phyloP scores from a whole-genome alignment of 2,113 vertebrate species.

The Diadophis punctatus region DNA sequence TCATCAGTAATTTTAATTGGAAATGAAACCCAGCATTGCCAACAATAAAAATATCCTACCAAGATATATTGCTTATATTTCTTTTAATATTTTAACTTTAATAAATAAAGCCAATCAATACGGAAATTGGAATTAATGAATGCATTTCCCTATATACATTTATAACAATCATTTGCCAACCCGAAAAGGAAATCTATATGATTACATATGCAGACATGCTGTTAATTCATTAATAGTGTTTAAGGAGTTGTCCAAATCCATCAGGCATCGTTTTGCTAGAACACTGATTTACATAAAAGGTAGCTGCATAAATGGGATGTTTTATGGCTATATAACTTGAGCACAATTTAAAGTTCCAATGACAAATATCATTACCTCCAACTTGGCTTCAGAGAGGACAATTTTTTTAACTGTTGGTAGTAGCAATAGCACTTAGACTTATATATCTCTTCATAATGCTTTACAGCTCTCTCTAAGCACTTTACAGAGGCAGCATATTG shows the following conservation, averaged over 20 bases:
- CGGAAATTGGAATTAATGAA: neutral
- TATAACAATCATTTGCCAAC: neutral
- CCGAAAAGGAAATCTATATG: neutral
- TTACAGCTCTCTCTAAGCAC: neutral
- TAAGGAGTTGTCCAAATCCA: neutral
- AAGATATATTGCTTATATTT: neutral
- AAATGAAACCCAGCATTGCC: neutral
- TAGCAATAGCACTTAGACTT: neutral
- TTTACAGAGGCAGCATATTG: neutral
- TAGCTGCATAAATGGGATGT: neutral
- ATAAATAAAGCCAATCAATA: neutral
- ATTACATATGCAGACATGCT: neutral
- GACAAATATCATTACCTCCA: neutral
- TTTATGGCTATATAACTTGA: neutral
- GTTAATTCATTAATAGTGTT: constrained; percentile 9
- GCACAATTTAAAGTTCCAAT: neutral
- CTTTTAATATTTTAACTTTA: constrained; percentile 10
- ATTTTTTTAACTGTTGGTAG: neutral
- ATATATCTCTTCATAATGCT: neutral
- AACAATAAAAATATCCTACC: neutral
- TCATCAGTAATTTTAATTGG: constrained; percentile 1
- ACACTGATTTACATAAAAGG: neutral
- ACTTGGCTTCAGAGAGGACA: neutral
- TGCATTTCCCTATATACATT: neutral
- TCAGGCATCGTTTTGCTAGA: neutral